Evolutionary conservation across 2,888 invertebrate genomes (phyloP).

Genomic region (Pachliopta kotzebuea): DNA sequence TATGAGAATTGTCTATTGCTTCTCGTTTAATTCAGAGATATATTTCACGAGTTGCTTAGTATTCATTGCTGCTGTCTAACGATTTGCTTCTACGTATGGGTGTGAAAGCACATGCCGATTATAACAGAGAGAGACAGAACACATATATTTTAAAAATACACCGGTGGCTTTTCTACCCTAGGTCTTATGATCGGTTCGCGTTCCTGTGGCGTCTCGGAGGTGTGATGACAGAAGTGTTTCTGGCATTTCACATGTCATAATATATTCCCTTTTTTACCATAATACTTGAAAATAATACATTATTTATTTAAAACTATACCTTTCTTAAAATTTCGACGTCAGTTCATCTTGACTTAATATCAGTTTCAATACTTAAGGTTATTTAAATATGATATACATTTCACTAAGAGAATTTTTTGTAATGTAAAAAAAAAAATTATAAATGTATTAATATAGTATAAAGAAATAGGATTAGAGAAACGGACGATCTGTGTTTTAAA

Average conservation of each 20-base stretch:
- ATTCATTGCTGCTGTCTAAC: slow-evolving; percentile 73
- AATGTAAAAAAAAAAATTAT: too few relatives aligned
- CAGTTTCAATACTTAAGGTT: too few relatives aligned
- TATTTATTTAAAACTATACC: too few relatives aligned
- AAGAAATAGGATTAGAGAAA: too few relatives aligned
- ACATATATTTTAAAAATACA: slow-evolving; percentile 58
- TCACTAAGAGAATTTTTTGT: too few relatives aligned
- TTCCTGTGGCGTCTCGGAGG: slow-evolving; percentile 65
- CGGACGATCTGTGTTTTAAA: too few relatives aligned
- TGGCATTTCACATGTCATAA: slow-evolving; percentile 41
- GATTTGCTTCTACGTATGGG: slow-evolving; percentile 68
- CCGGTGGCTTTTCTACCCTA: slow-evolving; percentile 30
- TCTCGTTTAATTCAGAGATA: slow-evolving; percentile 47
- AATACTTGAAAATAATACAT: too few relatives aligned
- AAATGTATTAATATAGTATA: too few relatives aligned
- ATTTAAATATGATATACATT: too few relatives aligned
- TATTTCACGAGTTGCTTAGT: slow-evolving; percentile 70
- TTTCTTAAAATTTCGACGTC: too few relatives aligned
- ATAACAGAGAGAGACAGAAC: slow-evolving; percentile 50
- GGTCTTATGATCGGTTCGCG: slow-evolving; percentile 48
- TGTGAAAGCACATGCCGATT: slow-evolving; percentile 29
- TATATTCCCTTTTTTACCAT: too few relatives aligned
- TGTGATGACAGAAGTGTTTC: slow-evolving; percentile 61
- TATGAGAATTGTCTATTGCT: slow-evolving; percentile 4
- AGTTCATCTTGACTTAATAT: too few relatives aligned